Evolutionary conservation across 2,888 invertebrate species (phyloP).

Genomic region (Conomelus anceps): DNA sequence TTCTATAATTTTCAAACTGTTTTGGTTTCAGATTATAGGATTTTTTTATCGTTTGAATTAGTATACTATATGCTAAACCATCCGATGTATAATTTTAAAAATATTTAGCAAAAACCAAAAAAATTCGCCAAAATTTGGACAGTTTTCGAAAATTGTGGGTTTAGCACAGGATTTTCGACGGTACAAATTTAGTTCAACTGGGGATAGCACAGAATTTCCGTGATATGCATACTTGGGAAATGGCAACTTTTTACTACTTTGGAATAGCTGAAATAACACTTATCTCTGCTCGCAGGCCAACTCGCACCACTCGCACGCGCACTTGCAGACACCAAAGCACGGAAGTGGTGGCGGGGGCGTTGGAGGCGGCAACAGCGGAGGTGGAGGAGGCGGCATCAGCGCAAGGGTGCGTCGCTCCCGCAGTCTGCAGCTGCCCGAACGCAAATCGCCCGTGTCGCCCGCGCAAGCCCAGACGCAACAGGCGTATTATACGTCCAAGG

Average conservation of each 20-base stretch:
- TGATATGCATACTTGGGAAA: too few relatives aligned
- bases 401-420: constrained; percentile 48
- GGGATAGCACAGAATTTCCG: too few relatives aligned
- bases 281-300: background rate
- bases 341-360: constrained; percentile 15
- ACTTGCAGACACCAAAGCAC: constrained; percentile 11
- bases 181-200: too few relatives aligned
- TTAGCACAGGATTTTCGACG: too few relatives aligned
- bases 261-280: background rate
- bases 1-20: too few relatives aligned
- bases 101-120: too few relatives aligned
- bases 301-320: background rate
- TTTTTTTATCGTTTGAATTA: too few relatives aligned
- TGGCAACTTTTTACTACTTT: background rate
- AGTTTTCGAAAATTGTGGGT: too few relatives aligned
- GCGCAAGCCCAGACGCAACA: constrained; percentile 22
- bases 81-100: too few relatives aligned
- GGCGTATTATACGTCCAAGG: constrained; percentile 22
- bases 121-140: too few relatives aligned
- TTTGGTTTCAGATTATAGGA: too few relatives aligned
- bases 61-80: too few relatives aligned
- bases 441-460: constrained; percentile 45
- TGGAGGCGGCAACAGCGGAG: constrained; percentile 25
- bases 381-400: constrained; percentile 32
- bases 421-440: constrained; percentile 58